Evolutionary conservation across 2,888 invertebrate genomes (phyloP).

Genomic region (Diaphora mendica): DNA sequence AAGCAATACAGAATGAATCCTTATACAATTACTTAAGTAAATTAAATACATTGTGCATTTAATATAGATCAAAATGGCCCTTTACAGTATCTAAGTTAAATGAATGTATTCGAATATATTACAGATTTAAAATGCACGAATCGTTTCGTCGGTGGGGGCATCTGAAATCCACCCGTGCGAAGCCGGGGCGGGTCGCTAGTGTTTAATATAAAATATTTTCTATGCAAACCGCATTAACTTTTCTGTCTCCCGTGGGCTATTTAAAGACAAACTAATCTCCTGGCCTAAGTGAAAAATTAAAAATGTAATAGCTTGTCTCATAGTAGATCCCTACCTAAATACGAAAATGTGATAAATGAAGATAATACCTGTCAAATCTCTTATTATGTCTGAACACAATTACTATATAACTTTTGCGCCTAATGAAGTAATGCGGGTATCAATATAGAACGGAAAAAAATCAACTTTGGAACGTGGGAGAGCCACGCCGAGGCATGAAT

Average conservation of each 20-base stretch:
- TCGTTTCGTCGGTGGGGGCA: too few species aligned
- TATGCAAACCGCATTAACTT: slow-evolving; percentile 65
- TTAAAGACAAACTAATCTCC: slow-evolving; percentile 60
- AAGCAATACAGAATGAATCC: too few species aligned
- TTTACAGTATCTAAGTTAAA: too few species aligned
- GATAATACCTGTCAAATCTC: slow-evolving; percentile 28
- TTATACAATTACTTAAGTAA: too few species aligned
- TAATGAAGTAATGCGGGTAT: not conserved
- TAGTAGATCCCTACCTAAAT: slow-evolving; percentile 39
- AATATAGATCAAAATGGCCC: too few species aligned
- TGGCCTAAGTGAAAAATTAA: slow-evolving; percentile 70
- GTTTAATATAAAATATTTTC: slow-evolving; percentile 51
- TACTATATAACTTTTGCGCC: not conserved
- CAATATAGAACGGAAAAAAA: not conserved
- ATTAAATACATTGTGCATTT: too few species aligned
- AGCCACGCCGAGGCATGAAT: too few species aligned
- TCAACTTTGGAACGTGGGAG: too few species aligned
- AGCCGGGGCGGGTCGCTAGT: too few species aligned
- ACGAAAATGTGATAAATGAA: slow-evolving; percentile 35
- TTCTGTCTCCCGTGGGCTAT: slow-evolving; percentile 57
- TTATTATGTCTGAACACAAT: slow-evolving; percentile 19
- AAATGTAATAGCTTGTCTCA: slow-evolving; percentile 65
- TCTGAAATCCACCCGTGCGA: too few species aligned
- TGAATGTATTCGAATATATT: too few species aligned
- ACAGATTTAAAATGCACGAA: too few species aligned